Percentiles rank a stretch among this genome's conserved stretches.
phyloP scores from a whole-genome alignment of 2,888 invertebrate species.

The Dolichopus griseipennis region DNA sequence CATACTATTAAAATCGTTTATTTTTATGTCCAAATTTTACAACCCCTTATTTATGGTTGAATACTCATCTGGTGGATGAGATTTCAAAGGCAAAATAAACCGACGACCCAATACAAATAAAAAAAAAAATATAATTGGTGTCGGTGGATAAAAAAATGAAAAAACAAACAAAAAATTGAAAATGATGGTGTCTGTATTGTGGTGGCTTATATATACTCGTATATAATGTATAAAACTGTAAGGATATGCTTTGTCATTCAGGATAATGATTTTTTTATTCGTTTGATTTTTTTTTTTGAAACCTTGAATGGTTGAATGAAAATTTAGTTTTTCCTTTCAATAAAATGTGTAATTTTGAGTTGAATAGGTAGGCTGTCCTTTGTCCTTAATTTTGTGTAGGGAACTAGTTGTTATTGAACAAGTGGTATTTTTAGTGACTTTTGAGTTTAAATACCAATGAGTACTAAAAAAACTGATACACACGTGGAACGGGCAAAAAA shows the following conservation, averaged over 20 bases:
- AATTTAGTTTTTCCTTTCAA: not conserved
- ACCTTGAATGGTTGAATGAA: not conserved
- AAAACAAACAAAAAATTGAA: no score
- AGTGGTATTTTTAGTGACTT: no score
- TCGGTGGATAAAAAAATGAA: not conserved
- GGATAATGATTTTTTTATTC: not conserved
- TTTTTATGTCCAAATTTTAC: slow-evolving; percentile 21
- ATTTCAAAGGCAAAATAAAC: not conserved
- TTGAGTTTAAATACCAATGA: no score
- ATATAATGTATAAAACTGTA: not conserved
- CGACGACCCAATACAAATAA: not conserved
- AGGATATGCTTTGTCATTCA: slow-evolving; percentile 1
- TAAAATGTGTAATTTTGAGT: no score
- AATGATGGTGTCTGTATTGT: no score
- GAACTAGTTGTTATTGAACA: no score
- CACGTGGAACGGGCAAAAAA: no score
- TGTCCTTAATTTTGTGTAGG: no score
- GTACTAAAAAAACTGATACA: no score
- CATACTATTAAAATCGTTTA: not conserved
- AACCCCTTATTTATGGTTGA: slow-evolving; percentile 18
- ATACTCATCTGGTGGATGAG: slow-evolving; percentile 8
- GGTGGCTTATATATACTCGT: not conserved
- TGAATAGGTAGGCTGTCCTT: no score
- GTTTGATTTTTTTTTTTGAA: not conserved
- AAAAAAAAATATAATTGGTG: not conserved